Evolutionary conservation across 2,797 vertebrate species (phyloP).

Genomic region (Thripadectes ignobilis): DNA sequence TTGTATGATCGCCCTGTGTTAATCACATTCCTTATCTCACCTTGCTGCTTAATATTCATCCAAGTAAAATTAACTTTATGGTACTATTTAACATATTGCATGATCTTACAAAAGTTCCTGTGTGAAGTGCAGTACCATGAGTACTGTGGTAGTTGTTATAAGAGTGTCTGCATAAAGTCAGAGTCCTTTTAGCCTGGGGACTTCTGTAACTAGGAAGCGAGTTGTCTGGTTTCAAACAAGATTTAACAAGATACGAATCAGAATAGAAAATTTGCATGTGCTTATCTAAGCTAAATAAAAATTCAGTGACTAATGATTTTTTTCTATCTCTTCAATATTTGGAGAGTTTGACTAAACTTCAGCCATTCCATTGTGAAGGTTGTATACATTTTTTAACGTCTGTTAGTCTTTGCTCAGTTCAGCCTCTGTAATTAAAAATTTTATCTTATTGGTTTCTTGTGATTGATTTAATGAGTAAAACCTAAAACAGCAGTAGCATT

Average conservation of each 20-base stretch:
- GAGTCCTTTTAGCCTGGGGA: not conserved
- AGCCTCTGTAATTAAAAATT: not conserved
- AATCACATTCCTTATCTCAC: constrained; percentile 47
- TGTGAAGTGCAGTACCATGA: not conserved
- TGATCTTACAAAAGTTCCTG: not conserved
- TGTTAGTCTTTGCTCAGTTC: not conserved
- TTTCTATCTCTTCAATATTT: not conserved
- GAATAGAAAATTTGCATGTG: not conserved
- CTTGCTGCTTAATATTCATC: constrained; percentile 47
- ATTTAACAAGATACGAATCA: not conserved
- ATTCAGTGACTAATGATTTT: not conserved
- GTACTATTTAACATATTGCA: not conserved
- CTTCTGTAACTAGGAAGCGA: not conserved
- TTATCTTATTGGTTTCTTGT: not conserved
- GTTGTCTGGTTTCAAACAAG: not conserved
- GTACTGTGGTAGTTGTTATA: not conserved
- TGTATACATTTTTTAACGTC: not conserved
- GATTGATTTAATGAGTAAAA: not conserved
- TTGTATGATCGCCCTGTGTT: constrained; percentile 47
- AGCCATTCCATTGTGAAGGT: not conserved
- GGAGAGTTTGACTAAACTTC: not conserved
- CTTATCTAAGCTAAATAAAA: not conserved
- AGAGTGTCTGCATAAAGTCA: not conserved
- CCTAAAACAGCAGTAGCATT: not conserved
- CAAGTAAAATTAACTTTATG: constrained; percentile 59